Evolutionary conservation across 2,113 vertebrate species (phyloP).

Genomic region (Phainopepla nitens): DNA sequence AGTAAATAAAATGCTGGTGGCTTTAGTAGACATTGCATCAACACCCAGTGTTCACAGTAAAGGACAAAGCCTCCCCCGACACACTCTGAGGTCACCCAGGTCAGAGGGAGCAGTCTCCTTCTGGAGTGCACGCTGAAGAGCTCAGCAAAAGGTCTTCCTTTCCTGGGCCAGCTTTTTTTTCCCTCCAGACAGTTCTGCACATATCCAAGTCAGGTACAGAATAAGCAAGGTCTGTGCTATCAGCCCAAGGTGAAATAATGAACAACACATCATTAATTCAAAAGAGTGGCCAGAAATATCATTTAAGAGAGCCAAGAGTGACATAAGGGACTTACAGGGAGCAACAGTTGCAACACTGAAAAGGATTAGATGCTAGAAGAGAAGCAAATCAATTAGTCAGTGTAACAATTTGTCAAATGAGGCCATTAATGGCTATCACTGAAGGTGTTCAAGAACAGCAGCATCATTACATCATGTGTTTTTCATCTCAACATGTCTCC

Average conservation of each 20-base stretch:
- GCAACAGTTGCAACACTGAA: background rate
- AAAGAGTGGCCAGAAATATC: background rate
- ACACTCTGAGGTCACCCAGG: background rate
- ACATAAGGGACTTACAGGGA: background rate
- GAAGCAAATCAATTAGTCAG: slow-evolving; percentile 6
- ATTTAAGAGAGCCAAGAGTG: background rate
- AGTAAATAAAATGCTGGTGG: background rate
- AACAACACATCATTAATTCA: background rate
- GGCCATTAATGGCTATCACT: background rate
- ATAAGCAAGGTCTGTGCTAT: background rate
- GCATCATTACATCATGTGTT: slow-evolving; percentile 1
- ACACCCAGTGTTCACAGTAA: too few relatives aligned
- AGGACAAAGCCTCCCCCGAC: background rate
- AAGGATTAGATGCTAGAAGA: background rate
- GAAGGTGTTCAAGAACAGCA: background rate
- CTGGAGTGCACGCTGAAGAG: accelerated
- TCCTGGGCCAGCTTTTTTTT: background rate
- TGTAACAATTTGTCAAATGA: slow-evolving; percentile 32
- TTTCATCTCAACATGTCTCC: background rate
- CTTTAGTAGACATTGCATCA: background rate
- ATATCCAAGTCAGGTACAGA: slow-evolving; percentile 4
- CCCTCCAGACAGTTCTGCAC: background rate
- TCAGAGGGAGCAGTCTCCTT: background rate
- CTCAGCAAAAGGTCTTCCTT: background rate
- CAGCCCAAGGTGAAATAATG: slow-evolving; percentile 1